Conservation (phyloP, 2,113 vertebrate genomes). For the Thomomys bottae region DNA sequence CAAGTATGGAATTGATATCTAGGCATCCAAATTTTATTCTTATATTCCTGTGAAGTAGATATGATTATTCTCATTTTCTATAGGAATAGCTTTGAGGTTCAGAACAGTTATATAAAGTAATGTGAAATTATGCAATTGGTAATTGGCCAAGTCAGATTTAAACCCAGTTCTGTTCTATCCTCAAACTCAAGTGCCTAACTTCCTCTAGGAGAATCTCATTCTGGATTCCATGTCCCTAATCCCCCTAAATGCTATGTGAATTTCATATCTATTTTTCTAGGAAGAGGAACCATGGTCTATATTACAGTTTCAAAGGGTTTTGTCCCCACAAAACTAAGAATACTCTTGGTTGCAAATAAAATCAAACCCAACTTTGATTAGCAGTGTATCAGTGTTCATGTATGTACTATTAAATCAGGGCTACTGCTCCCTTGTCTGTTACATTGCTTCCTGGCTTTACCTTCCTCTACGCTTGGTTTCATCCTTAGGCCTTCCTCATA, state of each 20-base stretch:
- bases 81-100: neutral
- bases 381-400: neutral
- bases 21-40: neutral
- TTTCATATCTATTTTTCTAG: neutral
- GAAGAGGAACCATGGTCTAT: neutral
- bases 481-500: neutral
- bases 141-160: neutral
- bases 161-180: neutral
- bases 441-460: neutral
- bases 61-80: constrained; percentile 3
- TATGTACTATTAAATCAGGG: rapidly evolving
- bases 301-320: neutral
- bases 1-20: neutral
- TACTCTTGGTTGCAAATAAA: constrained; percentile 16
- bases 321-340: neutral
- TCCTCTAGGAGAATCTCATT: neutral
- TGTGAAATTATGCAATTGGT: neutral
- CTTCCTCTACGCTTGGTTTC: neutral
- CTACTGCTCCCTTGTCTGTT: neutral
- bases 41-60: neutral
- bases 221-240: neutral
- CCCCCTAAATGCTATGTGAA: neutral
- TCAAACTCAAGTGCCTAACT: neutral
- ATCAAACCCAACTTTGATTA: neutral
- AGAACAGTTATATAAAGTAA: neutral